Percentiles rank a stretch among this genome's conserved stretches.
Evolutionary conservation across 2,113 vertebrate genomes (phyloP).

Genomic region (Heptranchias perlo): DNA sequence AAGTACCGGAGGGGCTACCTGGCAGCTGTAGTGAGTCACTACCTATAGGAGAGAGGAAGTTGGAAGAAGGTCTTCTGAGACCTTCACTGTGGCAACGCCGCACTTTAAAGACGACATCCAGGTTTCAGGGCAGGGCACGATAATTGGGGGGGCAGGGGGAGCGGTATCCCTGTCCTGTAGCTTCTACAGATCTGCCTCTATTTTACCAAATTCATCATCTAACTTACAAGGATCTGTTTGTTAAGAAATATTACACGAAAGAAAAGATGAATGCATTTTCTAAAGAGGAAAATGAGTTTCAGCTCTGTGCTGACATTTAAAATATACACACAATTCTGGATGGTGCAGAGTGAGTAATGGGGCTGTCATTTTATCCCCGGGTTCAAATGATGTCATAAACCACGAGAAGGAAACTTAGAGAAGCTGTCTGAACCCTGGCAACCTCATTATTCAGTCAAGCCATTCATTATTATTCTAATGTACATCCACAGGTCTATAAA

Average conservation of each 20-base stretch:
- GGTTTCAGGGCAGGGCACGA: background rate
- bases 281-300: background rate
- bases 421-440: background rate
- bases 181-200: background rate
- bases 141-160: background rate
- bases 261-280: background rate
- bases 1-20: background rate
- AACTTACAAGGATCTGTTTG: background rate
- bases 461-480: slow-evolving; percentile 8
- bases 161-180: background rate
- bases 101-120: background rate
- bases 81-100: background rate
- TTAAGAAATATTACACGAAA: background rate
- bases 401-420: background rate
- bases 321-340: background rate
- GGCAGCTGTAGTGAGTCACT: background rate
- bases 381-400: background rate
- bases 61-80: background rate
- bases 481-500: background rate
- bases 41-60: background rate
- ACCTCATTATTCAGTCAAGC: background rate
- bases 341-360: background rate
- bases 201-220: background rate
- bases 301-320: background rate
- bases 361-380: background rate